These are phyloP conservation scores for Polylopha cassiicola DNA, from an alignment of 2,888 invertebrate genomes.

Conservation along the genomic window DNA sequence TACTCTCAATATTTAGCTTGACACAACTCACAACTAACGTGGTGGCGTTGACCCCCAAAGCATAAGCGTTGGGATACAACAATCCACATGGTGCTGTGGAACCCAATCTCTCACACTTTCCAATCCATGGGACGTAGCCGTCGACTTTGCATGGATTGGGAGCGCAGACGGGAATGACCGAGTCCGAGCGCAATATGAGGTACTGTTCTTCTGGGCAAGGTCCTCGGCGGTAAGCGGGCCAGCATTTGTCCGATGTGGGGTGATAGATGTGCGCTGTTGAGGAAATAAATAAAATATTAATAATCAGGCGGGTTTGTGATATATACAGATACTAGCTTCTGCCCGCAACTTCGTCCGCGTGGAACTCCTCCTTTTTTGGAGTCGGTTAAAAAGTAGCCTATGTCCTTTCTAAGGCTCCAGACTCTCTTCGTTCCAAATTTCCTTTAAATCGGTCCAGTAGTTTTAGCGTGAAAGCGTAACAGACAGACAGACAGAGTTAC, in stretches of 20 bases:
- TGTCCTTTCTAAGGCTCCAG: too few relatives aligned
- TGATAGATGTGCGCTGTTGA: constrained; percentile 78
- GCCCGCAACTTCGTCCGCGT: too few relatives aligned
- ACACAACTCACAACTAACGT: constrained; percentile 78
- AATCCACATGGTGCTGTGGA: constrained; percentile 57
- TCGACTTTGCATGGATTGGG: constrained; percentile 79
- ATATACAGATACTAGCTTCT: too few relatives aligned
- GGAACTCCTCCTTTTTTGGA: too few relatives aligned
- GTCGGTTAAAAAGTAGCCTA: too few relatives aligned
- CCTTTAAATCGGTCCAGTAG: too few relatives aligned
- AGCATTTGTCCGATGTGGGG: constrained; percentile 78
- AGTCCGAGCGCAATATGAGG: constrained; percentile 68
- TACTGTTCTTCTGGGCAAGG: constrained; percentile 78
- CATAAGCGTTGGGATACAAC: constrained; percentile 44
- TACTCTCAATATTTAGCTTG: constrained; percentile 37
- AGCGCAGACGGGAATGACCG: constrained; percentile 77
- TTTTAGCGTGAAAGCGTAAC: too few relatives aligned
- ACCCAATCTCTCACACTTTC: constrained; percentile 63
- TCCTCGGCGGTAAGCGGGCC: constrained; percentile 79
- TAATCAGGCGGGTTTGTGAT: background rate
- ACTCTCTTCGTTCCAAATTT: too few relatives aligned
- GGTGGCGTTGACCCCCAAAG: constrained; percentile 79
- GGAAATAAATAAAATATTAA: constrained; percentile 9
- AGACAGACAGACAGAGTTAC: too few relatives aligned
- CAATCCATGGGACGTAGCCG: constrained; percentile 61